A percentile compares a stretch with the other conserved stretches of the same genome.
Conservation (phyloP, 2,113 vertebrate species). For the Hippocampus abdominalis region DNA sequence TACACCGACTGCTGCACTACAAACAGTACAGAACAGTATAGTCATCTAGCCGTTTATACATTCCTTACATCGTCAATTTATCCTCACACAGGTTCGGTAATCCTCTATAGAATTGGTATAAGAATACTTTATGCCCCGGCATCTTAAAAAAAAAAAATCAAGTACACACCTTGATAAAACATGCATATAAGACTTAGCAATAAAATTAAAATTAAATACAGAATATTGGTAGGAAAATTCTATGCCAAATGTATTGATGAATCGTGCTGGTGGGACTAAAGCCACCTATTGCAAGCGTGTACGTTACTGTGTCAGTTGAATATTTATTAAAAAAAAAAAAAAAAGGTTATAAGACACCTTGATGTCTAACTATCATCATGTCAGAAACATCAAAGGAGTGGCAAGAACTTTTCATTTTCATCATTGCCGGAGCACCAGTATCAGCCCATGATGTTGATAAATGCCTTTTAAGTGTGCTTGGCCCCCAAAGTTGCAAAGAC, state of each 20-base stretch:
- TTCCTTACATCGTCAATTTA: conserved; percentile 55
- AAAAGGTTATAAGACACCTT: conserved; percentile 30
- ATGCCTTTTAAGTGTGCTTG: conserved; percentile 22
- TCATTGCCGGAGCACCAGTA: conserved; percentile 46
- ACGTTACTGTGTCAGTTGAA: conserved; percentile 24
- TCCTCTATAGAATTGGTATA: conserved; percentile 36
- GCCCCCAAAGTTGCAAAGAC: conserved; percentile 38
- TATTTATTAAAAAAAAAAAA: background rate
- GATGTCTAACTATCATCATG: conserved; percentile 24
- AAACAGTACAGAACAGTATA: conserved; percentile 57
- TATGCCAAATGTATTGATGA: conserved; percentile 47
- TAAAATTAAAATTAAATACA: conserved; percentile 68
- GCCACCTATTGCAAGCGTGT: conserved; percentile 47
- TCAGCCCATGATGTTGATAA: conserved; percentile 27
- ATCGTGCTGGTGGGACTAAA: conserved; percentile 43
- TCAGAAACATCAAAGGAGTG: conserved; percentile 29
- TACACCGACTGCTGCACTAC: conserved; percentile 48
- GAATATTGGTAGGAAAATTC: conserved; percentile 38
- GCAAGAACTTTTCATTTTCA: conserved; percentile 43
- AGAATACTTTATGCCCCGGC: conserved; percentile 46
- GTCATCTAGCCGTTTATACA: conserved; percentile 52
- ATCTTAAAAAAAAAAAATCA: conserved; percentile 26
- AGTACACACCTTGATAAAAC: conserved; percentile 40
- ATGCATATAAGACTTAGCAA: conserved; percentile 63
- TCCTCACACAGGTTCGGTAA: conserved; percentile 45